Evolutionary conservation across 1,140 invertebrate species (phyloP), one percentile per base, ranked within the genome.

Genomic region (Euura lappo): DNA sequence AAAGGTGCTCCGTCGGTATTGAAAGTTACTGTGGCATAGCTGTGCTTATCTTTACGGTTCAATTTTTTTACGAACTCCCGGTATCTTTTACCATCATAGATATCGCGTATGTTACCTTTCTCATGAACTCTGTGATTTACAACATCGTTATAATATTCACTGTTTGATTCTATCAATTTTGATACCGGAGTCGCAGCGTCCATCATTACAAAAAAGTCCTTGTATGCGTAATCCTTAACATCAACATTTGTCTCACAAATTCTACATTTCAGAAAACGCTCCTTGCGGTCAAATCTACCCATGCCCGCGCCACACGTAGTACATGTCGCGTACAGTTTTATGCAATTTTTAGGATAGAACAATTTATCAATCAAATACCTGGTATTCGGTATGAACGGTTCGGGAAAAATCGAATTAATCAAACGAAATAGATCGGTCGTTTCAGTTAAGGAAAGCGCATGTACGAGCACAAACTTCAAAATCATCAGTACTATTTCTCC

Each of bases 401-500:
- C 45, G 44, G 3, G 51, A 47, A 75, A 77, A 6, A 77, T 74
- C 8, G 65, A 11, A 69, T 77, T 77, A 45, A 77, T 60, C 45
- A 74, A 45, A 69, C 72, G 65, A 42, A 72, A 70, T 28, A 76
- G 65, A 45, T 71, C 42, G 10, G 70, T 64, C 4, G 71, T 13
- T 45, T 43, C 70, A 65, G 68, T 70, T n/a, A 51, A 45, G 43
- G 69, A 64, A 45, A 75, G 11, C 8, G 45, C 65, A 44, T 74
- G 60, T 46, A 70, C 60, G 44, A 74, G 13, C 2, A 45, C 64
- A 44, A 65, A 73, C 60, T 70, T 70, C 3, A 70, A 8, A 64
- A 75, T 28, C 44, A 65, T 69, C 65, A 75, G 13, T n/a, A 75
- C 44, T 11, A 75, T 2, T 28, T 28, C 28, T 28, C 28, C 28